These are phyloP conservation scores for Poecilia wingei DNA, from an alignment of 2,797 vertebrate species.

Conservation along the genomic window DNA sequence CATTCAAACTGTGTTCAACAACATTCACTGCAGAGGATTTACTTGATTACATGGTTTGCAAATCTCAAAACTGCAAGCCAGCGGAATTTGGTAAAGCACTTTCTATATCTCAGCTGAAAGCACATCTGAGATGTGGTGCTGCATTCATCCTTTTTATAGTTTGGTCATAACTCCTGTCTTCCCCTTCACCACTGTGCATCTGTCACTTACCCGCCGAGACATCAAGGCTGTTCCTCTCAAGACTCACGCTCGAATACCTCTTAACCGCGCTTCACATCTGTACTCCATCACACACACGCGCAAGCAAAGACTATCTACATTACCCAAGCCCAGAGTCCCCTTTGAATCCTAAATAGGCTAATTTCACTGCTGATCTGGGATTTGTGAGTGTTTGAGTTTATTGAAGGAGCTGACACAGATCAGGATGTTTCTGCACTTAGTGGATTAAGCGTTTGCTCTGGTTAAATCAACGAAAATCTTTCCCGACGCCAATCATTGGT, in stretches of 20 bases:
- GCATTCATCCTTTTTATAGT: slow-evolving; percentile 64
- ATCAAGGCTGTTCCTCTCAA: slow-evolving; percentile 51
- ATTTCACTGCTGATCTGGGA: slow-evolving; percentile 84
- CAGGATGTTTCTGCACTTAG: slow-evolving; percentile 40
- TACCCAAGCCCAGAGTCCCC: slow-evolving; percentile 44
- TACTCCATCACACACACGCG: slow-evolving; percentile 9
- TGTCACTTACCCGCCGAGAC: slow-evolving; percentile 60
- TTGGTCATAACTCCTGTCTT: slow-evolving; percentile 56
- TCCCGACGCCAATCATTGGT: slow-evolving; percentile 41
- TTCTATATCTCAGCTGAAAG: slow-evolving; percentile 46
- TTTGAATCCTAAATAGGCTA: slow-evolving; percentile 74
- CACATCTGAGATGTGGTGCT: slow-evolving; percentile 17
- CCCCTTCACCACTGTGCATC: slow-evolving; percentile 48
- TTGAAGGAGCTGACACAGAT: slow-evolving; percentile 76
- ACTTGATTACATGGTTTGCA: slow-evolving; percentile 54
- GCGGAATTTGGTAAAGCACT: slow-evolving; percentile 43
- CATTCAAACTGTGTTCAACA: slow-evolving; percentile 28
- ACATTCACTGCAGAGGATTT: slow-evolving; percentile 35
- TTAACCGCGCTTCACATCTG: slow-evolving; percentile 35
- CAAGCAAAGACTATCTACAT: slow-evolving; percentile 15
- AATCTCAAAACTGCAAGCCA: slow-evolving; percentile 61
- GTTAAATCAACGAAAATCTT: slow-evolving; percentile 48
- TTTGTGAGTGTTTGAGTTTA: slow-evolving; percentile 71
- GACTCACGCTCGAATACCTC: slow-evolving; percentile 22
- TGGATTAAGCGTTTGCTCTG: slow-evolving; percentile 59